phyloP scores from a whole-genome alignment of 64 coral and sea anemone species.

The Montipora foliosa region DNA sequence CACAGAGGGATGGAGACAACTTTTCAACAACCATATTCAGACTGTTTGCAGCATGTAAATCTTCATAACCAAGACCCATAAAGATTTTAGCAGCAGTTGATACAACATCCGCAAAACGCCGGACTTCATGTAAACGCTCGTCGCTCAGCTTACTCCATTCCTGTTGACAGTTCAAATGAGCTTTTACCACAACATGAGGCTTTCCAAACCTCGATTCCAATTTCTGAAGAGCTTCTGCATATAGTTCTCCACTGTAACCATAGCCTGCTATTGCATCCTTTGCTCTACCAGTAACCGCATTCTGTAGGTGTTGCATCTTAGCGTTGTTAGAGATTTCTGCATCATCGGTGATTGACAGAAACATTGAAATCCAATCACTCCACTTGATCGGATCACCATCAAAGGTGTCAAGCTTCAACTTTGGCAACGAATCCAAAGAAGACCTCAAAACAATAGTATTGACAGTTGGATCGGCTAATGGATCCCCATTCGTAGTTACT shows the following conservation, averaged over 20 bases:
- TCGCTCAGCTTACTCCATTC: too few species aligned
- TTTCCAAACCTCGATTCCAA: constrained; percentile 41
- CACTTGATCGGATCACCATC: constrained; percentile 29
- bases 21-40: too few species aligned
- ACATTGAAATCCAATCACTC: constrained; percentile 49
- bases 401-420: constrained; percentile 16
- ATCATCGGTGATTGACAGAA: constrained; percentile 7
- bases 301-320: too few species aligned
- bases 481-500: too few species aligned
- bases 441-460: not conserved
- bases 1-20: too few species aligned
- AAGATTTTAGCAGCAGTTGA: constrained; percentile 21
- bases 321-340: not conserved
- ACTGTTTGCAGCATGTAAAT: too few species aligned
- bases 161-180: not conserved
- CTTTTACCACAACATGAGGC: constrained; percentile 7
- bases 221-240: not conserved
- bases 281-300: too few species aligned
- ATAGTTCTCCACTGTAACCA: too few species aligned
- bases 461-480: too few species aligned
- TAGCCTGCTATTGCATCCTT: too few species aligned
- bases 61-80: not conserved
- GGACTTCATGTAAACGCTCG: too few species aligned
- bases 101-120: too few species aligned
- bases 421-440: not conserved